A percentile compares a stretch with the other conserved stretches of the same genome.
These are phyloP conservation scores for Clepsis dumicolana DNA, from an alignment of 2,888 invertebrate genomes.

Conservation along the genomic window DNA sequence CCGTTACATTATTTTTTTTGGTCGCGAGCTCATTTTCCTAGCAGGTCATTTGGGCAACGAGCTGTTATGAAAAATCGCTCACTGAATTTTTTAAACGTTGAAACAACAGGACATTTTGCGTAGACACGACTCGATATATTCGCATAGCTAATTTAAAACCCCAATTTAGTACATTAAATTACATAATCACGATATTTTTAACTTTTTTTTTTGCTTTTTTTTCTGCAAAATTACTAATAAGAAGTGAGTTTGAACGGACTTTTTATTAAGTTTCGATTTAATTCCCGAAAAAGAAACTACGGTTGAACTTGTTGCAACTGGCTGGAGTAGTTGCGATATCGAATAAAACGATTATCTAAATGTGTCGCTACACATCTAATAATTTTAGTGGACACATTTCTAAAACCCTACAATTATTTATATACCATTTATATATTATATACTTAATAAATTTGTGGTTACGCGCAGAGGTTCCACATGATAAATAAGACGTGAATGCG, in stretches of 20 bases:
- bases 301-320: conserved; percentile 49
- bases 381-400: conserved; percentile 63
- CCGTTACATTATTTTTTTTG: conserved; percentile 70
- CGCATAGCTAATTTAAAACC: conserved; percentile 72
- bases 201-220: conserved; percentile 63
- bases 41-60: conserved; percentile 45
- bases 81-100: conserved; percentile 66
- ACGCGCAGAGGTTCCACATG: conserved; percentile 15
- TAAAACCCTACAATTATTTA: conserved; percentile 57
- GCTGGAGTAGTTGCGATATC: conserved; percentile 30
- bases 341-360: conserved; percentile 45
- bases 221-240: conserved; percentile 58
- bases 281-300: conserved; percentile 71
- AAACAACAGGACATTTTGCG: conserved; percentile 70
- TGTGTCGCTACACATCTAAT: conserved; percentile 52
- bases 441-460: conserved; percentile 32
- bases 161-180: conserved; percentile 68
- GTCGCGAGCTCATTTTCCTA: conserved; percentile 62
- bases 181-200: conserved; percentile 70
- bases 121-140: conserved; percentile 69
- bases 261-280: conserved; percentile 50
- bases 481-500: neutral
- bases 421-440: conserved; percentile 53
- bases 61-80: conserved; percentile 59
- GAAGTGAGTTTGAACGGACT: conserved; percentile 59